phyloP scores from a whole-genome alignment of 64 coral and sea anemone genomes.

The Dendrophyllia cribrosa region DNA sequence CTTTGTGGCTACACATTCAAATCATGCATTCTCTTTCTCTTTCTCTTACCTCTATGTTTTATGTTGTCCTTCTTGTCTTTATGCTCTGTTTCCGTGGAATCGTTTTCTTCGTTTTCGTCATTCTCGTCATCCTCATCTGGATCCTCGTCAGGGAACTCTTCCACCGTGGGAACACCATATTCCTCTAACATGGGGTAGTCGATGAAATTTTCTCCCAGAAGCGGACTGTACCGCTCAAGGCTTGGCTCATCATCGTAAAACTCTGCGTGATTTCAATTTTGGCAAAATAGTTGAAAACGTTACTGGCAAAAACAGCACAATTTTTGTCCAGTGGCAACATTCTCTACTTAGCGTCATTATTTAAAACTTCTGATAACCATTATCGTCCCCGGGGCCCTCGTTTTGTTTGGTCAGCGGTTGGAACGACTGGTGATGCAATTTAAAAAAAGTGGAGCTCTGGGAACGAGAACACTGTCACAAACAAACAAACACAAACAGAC shows the following conservation, averaged over 20 bases:
- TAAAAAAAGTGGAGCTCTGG: too few relatives aligned
- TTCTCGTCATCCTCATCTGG: neutral
- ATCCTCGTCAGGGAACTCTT: slow-evolving; percentile 28
- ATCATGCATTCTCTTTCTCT: neutral
- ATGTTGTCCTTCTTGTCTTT: neutral
- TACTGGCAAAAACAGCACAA: neutral
- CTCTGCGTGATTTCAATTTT: neutral
- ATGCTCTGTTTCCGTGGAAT: neutral
- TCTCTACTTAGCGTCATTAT: too few relatives aligned
- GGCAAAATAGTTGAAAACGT: neutral
- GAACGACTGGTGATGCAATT: too few relatives aligned
- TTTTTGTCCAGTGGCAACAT: neutral
- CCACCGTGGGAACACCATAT: slow-evolving; percentile 22
- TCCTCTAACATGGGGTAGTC: slow-evolving; percentile 35
- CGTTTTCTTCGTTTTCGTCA: neutral
- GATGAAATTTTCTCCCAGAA: slow-evolving; percentile 13
- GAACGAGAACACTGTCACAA: too few relatives aligned
- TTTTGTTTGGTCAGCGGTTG: too few relatives aligned
- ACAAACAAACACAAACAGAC: neutral
- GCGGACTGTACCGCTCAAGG: slow-evolving; percentile 33
- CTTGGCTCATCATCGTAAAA: neutral
- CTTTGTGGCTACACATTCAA: neutral
- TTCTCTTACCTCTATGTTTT: neutral
- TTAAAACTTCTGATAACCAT: too few relatives aligned
- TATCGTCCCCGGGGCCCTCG: too few relatives aligned